These are phyloP conservation scores for Helogale parvula DNA, from an alignment of 2,113 vertebrate genomes.

Conservation along the genomic window DNA sequence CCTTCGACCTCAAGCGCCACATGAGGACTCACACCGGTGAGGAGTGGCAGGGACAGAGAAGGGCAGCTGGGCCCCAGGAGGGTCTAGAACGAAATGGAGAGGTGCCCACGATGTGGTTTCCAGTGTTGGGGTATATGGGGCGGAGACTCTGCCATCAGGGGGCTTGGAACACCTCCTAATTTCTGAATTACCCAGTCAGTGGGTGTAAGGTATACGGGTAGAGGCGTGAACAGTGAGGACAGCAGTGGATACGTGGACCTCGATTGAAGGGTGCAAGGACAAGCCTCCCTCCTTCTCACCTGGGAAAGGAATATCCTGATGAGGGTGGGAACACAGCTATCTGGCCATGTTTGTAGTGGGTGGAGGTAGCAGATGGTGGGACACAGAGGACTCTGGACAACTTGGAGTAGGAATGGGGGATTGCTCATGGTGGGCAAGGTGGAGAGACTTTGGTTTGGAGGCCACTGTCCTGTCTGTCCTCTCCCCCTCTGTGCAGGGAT, in stretches of 20 bases:
- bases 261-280: background rate
- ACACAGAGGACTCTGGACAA: background rate
- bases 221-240: background rate
- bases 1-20: constrained; percentile 94
- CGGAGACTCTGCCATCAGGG: background rate
- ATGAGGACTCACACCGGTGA: constrained; percentile 94
- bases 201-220: background rate
- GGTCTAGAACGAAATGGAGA: background rate
- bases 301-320: background rate
- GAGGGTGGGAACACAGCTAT: background rate
- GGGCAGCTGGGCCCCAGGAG: background rate
- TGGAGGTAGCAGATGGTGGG: background rate
- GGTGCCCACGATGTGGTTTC: background rate
- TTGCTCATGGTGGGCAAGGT: background rate
- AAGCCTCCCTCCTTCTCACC: background rate
- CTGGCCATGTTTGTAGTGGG: background rate
- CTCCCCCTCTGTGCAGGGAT: constrained; percentile 85
- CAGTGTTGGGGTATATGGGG: background rate
- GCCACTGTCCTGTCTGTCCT: background rate
- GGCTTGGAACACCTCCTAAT: background rate
- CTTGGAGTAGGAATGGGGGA: background rate
- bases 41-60: background rate
- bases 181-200: background rate
- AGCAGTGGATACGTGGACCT: background rate
- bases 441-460: background rate